Conservation (phyloP, 2,113 vertebrate species). For the Podilymbus podiceps region DNA sequence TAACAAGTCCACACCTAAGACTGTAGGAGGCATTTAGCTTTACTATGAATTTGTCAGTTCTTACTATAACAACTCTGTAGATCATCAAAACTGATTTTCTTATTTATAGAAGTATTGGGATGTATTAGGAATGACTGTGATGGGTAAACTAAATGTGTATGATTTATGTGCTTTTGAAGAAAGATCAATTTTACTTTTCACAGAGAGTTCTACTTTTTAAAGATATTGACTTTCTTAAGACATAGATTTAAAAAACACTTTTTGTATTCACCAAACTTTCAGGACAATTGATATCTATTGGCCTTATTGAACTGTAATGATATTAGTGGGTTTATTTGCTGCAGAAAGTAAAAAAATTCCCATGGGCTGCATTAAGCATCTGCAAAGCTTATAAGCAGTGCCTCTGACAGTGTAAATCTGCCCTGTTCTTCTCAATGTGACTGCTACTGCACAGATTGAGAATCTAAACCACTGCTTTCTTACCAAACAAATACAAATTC, state of each 20-base stretch:
- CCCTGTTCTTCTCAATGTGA: not conserved
- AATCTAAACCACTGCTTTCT: not conserved
- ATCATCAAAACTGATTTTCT: not conserved
- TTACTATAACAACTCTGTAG: not conserved
- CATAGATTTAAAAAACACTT: not conserved
- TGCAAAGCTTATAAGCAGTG: not conserved
- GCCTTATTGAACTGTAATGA: not conserved
- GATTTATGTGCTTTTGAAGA: not conserved
- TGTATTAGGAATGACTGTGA: not conserved
- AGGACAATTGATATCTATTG: not conserved
- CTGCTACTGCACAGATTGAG: not conserved
- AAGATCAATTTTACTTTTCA: not conserved
- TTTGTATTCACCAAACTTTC: not conserved
- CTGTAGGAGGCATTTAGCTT: not conserved
- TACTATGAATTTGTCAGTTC: not conserved
- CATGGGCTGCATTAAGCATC: not conserved
- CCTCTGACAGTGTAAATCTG: not conserved
- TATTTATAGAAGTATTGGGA: not conserved
- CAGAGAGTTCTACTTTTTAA: not conserved
- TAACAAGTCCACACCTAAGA: not conserved
- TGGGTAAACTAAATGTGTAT: not conserved
- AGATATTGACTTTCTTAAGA: not conserved
- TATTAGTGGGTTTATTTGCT: not conserved
- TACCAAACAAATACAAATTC: rapidly evolving
- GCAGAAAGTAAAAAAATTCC: not conserved